A percentile compares a stretch with the other conserved stretches of the same genome.
Conservation (phyloP, 2,113 vertebrate species). For the Zosterops hypoxanthus region DNA sequence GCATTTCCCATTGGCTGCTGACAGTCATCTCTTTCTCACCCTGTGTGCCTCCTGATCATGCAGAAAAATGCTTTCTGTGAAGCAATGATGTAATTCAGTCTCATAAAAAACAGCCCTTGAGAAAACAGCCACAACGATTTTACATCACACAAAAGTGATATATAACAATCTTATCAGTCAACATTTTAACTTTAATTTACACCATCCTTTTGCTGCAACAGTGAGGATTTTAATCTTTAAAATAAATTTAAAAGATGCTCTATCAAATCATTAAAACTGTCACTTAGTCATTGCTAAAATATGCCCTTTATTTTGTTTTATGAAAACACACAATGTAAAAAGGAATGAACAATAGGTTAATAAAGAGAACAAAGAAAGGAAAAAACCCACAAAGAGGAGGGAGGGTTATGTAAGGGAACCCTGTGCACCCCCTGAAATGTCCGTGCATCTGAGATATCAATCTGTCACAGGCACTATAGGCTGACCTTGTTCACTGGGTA, state of each 20-base stretch:
- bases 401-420: neutral
- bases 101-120: neutral
- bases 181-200: constrained; percentile 16
- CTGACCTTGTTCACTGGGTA: constrained; percentile 25
- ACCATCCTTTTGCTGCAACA: neutral
- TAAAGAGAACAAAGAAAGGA: neutral
- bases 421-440: neutral
- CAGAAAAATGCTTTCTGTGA: constrained; percentile 33
- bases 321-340: neutral
- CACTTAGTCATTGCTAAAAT: neutral
- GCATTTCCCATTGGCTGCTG: neutral
- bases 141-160: neutral
- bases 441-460: neutral
- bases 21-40: neutral
- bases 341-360: neutral
- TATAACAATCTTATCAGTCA: neutral
- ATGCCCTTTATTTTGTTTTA: neutral
- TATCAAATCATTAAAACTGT: neutral
- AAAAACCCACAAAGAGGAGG: neutral
- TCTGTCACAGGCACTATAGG: neutral
- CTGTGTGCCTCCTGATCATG: neutral
- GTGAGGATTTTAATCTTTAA: constrained; percentile 14
- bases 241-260: neutral
- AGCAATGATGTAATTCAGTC: constrained; percentile 37
- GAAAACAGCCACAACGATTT: constrained; percentile 6